Percentiles rank a stretch among this genome's conserved stretches.
These are phyloP conservation scores for Ormyrus rosae DNA, from an alignment of 2,888 invertebrate species.

Conservation along the genomic window DNA sequence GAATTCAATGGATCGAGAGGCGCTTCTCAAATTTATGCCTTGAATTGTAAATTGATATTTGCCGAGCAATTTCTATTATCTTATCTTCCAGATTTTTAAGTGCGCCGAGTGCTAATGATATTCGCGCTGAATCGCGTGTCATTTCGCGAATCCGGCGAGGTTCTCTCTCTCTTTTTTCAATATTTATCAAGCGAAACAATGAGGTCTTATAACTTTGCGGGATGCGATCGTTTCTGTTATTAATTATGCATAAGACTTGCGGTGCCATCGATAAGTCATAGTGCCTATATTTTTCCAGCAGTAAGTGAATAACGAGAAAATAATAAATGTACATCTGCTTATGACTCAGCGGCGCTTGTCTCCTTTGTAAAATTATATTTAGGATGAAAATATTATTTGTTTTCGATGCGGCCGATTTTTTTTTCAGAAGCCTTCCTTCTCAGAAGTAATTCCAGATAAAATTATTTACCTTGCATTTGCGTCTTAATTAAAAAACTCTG, in stretches of 20 bases:
- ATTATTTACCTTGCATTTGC: neutral
- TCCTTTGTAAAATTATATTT: constrained; percentile 14
- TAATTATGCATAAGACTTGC: no score
- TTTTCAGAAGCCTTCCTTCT: neutral
- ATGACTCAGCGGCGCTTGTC: neutral
- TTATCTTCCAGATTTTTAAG: neutral
- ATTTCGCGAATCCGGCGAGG: no score
- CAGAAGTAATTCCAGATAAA: no score
- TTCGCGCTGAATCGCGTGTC: no score
- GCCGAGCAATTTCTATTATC: constrained; percentile 14
- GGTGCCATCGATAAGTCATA: neutral
- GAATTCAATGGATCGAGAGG: no score
- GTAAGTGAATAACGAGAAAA: constrained; percentile 14
- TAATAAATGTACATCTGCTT: neutral
- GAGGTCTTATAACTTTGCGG: no score
- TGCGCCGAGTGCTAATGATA: neutral
- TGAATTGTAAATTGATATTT: constrained; percentile 6
- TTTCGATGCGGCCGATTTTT: neutral
- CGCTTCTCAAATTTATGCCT: constrained; percentile 2
- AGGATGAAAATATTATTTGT: constrained; percentile 1
- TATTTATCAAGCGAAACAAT: constrained; percentile 2
- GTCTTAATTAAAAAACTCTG: neutral
- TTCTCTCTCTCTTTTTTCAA: neutral
- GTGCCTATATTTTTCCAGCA: constrained; percentile 8
- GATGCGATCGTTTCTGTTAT: no score